A percentile compares a stretch with the other conserved stretches of the same genome.
phyloP scores from a whole-genome alignment of 2,797 vertebrate species.

The Rhabdomys pumilio region DNA sequence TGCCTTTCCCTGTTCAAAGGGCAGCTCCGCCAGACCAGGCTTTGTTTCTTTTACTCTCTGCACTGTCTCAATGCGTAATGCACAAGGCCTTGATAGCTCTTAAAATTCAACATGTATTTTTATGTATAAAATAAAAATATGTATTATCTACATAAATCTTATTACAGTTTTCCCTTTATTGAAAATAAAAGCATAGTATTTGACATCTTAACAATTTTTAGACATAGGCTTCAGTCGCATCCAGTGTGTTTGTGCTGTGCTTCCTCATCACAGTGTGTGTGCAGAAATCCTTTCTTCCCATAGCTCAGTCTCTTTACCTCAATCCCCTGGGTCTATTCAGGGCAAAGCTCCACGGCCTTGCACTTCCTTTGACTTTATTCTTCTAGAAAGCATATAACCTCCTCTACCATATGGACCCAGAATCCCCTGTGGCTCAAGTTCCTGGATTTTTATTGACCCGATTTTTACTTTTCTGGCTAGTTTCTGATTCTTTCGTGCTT shows the following conservation, averaged over 20 bases:
- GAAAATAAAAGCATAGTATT: constrained; percentile 34
- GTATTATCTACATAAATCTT: constrained; percentile 11
- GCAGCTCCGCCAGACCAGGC: neutral
- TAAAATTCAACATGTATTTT: neutral
- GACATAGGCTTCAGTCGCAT: neutral
- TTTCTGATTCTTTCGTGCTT: neutral
- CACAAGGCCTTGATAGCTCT: neutral
- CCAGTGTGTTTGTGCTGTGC: neutral
- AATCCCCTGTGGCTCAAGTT: neutral
- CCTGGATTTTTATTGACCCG: neutral
- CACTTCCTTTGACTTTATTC: neutral
- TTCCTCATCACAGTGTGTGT: neutral
- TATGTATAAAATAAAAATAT: too few relatives aligned
- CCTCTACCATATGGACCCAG: neutral
- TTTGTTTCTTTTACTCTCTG: neutral
- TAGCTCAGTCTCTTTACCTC: neutral
- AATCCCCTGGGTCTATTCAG: neutral
- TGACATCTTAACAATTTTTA: constrained; percentile 4
- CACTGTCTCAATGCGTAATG: neutral
- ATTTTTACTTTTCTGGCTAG: constrained; percentile 2
- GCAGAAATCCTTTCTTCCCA: neutral
- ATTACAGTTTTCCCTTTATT: neutral
- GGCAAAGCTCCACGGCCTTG: neutral
- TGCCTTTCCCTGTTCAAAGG: neutral
- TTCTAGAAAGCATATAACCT: neutral